Conservation (phyloP, 2,113 vertebrate genomes). For the Scomber japonicus region DNA sequence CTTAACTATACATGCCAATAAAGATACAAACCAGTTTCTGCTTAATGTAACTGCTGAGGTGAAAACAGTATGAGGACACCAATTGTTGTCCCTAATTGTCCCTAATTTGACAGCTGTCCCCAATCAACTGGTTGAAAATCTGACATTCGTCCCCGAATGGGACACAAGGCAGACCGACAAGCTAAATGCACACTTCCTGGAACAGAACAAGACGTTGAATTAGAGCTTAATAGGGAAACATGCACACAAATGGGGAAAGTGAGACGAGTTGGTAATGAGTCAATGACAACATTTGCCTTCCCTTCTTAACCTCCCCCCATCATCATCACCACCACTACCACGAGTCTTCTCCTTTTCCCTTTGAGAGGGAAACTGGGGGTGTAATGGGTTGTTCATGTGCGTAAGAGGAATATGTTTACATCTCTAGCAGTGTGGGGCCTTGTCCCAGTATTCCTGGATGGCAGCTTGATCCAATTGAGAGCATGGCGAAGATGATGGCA, state of each 20-base stretch:
- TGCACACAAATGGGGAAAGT: conserved; percentile 50
- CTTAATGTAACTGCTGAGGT: conserved; percentile 24
- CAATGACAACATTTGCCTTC: conserved; percentile 70
- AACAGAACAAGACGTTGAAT: conserved; percentile 49
- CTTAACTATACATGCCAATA: conserved; percentile 6
- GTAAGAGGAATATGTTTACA: conserved; percentile 74
- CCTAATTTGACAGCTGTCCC: conserved; percentile 47
- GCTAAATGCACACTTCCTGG: conserved; percentile 54
- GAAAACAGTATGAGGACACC: conserved; percentile 40
- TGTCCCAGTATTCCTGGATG: conserved; percentile 65
- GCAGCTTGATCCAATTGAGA: conserved; percentile 57
- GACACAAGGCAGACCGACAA: conserved; percentile 31
- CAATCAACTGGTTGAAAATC: conserved; percentile 49
- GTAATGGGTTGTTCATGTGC: conserved; percentile 70
- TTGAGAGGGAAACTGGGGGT: conserved; percentile 62
- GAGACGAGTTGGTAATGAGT: conserved; percentile 54
- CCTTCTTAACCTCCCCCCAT: conserved; percentile 27
- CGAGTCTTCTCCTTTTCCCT: conserved; percentile 36
- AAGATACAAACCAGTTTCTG: conserved; percentile 13
- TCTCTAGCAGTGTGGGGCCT: conserved; percentile 45
- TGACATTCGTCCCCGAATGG: conserved; percentile 31
- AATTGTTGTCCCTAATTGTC: conserved; percentile 36
- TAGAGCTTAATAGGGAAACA: conserved; percentile 51
- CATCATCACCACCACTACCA: too few relatives aligned
- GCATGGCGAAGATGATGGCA: conserved; percentile 51